These are phyloP conservation scores for Euborellia annulipes DNA, from an alignment of 1,140 invertebrate genomes.

Conservation along the genomic window DNA sequence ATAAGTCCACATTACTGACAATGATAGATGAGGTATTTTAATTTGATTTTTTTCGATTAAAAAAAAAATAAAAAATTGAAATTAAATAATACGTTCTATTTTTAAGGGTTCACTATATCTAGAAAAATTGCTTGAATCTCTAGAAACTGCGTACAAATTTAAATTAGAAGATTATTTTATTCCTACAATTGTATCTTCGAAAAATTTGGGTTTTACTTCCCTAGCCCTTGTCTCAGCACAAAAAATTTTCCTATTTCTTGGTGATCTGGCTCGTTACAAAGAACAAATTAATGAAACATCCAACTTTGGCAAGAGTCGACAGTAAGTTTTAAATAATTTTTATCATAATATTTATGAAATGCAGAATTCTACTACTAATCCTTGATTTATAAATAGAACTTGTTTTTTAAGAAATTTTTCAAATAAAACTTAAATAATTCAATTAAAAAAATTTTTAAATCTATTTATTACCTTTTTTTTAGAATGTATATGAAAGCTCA, in stretches of 20 bases:
- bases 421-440: no score
- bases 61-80: neutral
- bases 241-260: constrained; percentile 74
- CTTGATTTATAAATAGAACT: constrained; percentile 1
- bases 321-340: constrained; percentile 31
- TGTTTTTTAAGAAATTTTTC: neutral
- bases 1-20: constrained; percentile 47
- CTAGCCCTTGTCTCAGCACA: constrained; percentile 69
- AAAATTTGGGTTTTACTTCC: constrained; percentile 48
- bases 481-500: constrained; percentile 86
- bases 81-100: constrained; percentile 2
- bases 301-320: constrained; percentile 73
- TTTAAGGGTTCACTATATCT: constrained; percentile 53
- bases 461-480: no score
- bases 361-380: no score
- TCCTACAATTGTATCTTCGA: constrained; percentile 28
- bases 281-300: constrained; percentile 67
- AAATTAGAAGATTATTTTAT: constrained; percentile 46
- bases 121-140: constrained; percentile 51
- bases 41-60: constrained; percentile 1
- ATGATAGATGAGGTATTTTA: constrained; percentile 50
- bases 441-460: no score
- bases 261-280: constrained; percentile 79
- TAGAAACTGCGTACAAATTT: constrained; percentile 60
- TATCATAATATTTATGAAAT: no score